Percentiles rank a stretch among this genome's conserved stretches.
Evolutionary conservation across 2,888 invertebrate genomes (phyloP).

Genomic region (Beris morrisii): DNA sequence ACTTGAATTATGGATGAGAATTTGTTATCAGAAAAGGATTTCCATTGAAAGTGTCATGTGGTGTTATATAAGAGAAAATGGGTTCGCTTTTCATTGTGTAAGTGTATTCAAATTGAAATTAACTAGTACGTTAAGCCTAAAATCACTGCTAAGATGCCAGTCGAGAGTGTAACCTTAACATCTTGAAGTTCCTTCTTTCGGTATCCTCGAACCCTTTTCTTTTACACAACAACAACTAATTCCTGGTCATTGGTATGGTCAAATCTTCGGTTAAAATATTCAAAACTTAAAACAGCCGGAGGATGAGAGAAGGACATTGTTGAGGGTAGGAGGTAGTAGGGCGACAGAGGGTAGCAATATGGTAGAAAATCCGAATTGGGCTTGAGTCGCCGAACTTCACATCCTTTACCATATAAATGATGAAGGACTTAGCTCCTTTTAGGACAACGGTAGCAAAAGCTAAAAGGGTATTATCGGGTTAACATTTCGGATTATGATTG

Average conservation of each 20-base stretch:
- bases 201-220: slow-evolving; percentile 35
- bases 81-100: not conserved
- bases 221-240: slow-evolving; percentile 27
- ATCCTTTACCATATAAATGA: slow-evolving; percentile 21
- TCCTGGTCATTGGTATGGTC: slow-evolving; percentile 35
- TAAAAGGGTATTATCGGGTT: slow-evolving; percentile 42
- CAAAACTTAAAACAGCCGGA: slow-evolving; percentile 20
- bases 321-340: not conserved
- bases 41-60: slow-evolving; percentile 38
- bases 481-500: slow-evolving; percentile 42
- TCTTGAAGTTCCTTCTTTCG: slow-evolving; percentile 27
- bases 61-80: slow-evolving; percentile 5
- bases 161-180: slow-evolving; percentile 23
- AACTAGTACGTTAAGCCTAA: slow-evolving; percentile 33
- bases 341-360: no score
- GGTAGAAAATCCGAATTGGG: slow-evolving; percentile 1
- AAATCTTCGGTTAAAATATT: slow-evolving; percentile 38
- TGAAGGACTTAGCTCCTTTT: slow-evolving; percentile 34
- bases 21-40: slow-evolving; percentile 40
- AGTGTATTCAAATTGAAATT: slow-evolving; percentile 38
- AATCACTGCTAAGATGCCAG: slow-evolving; percentile 21
- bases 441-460: slow-evolving; percentile 35
- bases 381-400: slow-evolving; percentile 6
- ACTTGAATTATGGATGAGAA: slow-evolving; percentile 39
- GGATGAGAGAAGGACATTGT: not conserved